phyloP scores from a whole-genome alignment of 2,888 invertebrate species.

The Saturnia pavonia region DNA sequence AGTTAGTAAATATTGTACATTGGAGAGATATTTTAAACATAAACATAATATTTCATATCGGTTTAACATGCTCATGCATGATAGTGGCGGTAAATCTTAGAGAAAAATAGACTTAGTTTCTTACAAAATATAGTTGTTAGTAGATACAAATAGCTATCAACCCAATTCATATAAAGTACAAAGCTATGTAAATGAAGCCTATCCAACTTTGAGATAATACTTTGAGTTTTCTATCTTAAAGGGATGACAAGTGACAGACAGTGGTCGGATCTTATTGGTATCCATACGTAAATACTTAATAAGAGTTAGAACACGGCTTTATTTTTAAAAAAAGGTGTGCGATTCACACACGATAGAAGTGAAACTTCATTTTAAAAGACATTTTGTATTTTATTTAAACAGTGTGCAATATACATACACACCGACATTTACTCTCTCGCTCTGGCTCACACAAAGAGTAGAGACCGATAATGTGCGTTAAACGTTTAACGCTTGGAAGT shows the following conservation, averaged over 20 bases:
- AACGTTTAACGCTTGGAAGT: no score
- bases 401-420: no score
- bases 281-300: background rate
- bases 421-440: no score
- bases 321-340: background rate
- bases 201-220: slow-evolving; percentile 1
- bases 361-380: no score
- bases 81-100: no score
- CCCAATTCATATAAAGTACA: slow-evolving; percentile 8
- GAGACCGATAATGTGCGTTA: no score
- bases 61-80: no score
- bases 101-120: background rate
- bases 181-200: background rate
- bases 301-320: background rate
- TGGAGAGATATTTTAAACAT: background rate
- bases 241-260: background rate
- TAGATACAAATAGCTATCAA: background rate
- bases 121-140: background rate
- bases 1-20: background rate
- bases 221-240: background rate
- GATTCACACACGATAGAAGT: no score
- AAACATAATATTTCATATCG: no score
- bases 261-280: background rate
- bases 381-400: no score
- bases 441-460: no score